Percentiles rank a stretch among this genome's conserved stretches.
phyloP scores from a whole-genome alignment of 2,797 vertebrate species.

The Arctocebus calabarensis region DNA sequence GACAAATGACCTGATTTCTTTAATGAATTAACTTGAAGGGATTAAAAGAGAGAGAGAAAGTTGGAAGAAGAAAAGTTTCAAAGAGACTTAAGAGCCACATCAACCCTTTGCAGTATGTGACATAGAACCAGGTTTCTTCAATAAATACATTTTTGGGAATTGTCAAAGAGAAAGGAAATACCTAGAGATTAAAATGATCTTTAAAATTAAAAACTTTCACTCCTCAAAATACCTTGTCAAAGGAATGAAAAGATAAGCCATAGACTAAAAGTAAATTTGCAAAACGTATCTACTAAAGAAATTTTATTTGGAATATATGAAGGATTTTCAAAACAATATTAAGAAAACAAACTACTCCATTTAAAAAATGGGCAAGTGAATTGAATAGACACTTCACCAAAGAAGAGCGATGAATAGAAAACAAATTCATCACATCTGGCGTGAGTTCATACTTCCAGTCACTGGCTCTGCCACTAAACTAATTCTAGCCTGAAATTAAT shows the following conservation, averaged over 20 bases:
- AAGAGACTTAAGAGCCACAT: background rate
- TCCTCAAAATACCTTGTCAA: background rate
- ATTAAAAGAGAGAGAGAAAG: background rate
- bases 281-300: background rate
- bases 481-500: background rate
- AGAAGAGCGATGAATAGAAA: background rate
- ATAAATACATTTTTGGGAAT: background rate
- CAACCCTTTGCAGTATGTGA: background rate
- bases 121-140: background rate
- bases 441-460: background rate
- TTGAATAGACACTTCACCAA: background rate
- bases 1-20: background rate
- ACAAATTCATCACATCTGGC: background rate
- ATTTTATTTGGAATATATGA: background rate
- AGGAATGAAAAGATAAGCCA: background rate
- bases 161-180: background rate
- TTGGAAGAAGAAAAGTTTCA: too few species aligned
- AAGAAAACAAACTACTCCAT: background rate
- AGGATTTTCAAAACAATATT: background rate
- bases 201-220: background rate
- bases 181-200: background rate
- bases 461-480: background rate
- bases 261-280: background rate
- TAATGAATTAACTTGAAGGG: background rate
- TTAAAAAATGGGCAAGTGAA: background rate